Percentiles rank a stretch among this genome's conserved stretches.
These are phyloP conservation scores for Eretmocerus hayati DNA, from an alignment of 2,888 invertebrate species.

Conservation along the genomic window DNA sequence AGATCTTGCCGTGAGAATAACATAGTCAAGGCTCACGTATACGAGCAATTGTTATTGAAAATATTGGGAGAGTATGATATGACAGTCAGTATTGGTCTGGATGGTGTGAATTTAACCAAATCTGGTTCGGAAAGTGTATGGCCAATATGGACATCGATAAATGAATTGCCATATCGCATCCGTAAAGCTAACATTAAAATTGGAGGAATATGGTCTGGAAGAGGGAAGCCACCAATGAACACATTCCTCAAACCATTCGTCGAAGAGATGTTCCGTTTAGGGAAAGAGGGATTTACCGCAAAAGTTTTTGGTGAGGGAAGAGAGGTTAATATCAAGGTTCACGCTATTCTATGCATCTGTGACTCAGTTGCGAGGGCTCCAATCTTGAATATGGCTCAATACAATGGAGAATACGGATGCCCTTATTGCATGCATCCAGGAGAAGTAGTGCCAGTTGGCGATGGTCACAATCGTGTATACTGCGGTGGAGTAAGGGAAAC, in stretches of 20 bases:
- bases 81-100: not conserved
- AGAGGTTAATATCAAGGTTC: not conserved
- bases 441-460: not conserved
- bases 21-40: too few relatives aligned
- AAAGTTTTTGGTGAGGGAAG: not conserved
- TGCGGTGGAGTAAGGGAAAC: not conserved
- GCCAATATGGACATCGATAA: not conserved
- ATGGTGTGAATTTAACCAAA: not conserved
- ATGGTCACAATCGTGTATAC: not conserved
- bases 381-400: not conserved
- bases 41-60: too few relatives aligned
- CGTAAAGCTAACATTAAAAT: not conserved
- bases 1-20: too few relatives aligned
- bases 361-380: slow-evolving; percentile 1
- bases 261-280: not conserved
- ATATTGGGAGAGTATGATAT: too few relatives aligned
- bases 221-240: not conserved
- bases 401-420: not conserved
- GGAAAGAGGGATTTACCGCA: not conserved
- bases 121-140: not conserved
- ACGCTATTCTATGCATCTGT: not conserved
- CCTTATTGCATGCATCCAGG: not conserved
- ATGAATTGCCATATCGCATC: not conserved
- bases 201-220: not conserved
- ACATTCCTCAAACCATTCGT: not conserved